Conservation (phyloP, 2,113 vertebrate species). For the Ptilonorhynchus violaceus region DNA sequence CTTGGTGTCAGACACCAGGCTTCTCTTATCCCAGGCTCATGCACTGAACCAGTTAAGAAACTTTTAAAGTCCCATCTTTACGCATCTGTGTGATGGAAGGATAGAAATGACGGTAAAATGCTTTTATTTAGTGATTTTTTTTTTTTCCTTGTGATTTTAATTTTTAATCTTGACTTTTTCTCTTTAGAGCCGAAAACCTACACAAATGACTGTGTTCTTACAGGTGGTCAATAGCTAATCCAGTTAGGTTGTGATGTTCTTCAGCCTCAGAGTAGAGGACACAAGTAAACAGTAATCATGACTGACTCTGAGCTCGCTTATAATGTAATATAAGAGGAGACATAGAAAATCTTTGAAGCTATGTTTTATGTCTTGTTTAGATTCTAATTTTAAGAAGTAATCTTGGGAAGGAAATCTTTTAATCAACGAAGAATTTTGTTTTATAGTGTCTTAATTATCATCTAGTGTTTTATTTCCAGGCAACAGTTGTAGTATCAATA, state of each 20-base stretch:
- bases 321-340: not conserved
- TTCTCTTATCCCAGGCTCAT: not conserved
- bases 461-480: not conserved
- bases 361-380: not conserved
- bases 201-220: not conserved
- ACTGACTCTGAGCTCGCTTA: not conserved
- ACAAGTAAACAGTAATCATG: not conserved
- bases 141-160: not conserved
- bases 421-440: not conserved
- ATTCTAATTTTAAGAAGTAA: not conserved
- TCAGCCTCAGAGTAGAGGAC: not conserved
- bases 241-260: not conserved
- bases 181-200: not conserved
- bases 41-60: not conserved
- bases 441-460: not conserved
- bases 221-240: not conserved
- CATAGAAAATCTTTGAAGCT: not conserved
- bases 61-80: not conserved
- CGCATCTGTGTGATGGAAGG: rapidly evolving
- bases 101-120: not conserved
- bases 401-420: not conserved
- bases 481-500: not conserved
- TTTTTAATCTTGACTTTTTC: not conserved
- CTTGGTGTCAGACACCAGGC: rapidly evolving
- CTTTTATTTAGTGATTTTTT: not conserved